Base-by-base conservation (phyloP, 1,140 invertebrate genomes). In the Campodea augens region DNA sequence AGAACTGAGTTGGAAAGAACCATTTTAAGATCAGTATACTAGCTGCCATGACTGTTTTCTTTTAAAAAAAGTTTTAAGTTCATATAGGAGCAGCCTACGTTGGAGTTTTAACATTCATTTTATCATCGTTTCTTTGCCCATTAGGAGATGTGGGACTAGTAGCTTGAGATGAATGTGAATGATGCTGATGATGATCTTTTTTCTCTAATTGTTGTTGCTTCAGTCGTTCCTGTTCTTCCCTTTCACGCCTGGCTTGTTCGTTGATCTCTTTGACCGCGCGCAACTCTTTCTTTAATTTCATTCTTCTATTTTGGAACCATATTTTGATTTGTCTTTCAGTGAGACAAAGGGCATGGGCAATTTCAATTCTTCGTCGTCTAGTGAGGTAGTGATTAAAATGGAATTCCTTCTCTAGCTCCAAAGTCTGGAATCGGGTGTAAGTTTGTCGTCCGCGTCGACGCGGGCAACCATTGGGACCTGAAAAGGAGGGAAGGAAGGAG, bases 301-400 rank as follows among this genome's bases (percentile, higher is more conserved):
- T 97, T 57, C 91, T 74, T 45, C 91, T 72, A 65, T 95, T 95
- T 64, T 95, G 89, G 66, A 93, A 93, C 89, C 89, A 93, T 58
- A 93, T 93, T 70, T 93, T 93, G 57, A 93, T 93, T 67, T 96
- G 91, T 51, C 91, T 72, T 66, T 96, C 91, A 46, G 90, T 95
- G 40, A 96, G 73, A 62, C 90, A 93, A 12, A 96, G 74, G 25
- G 89, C 88, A 64, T 95, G 90, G 7, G 90, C 90, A 53, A 97
- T 93, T 66, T 96, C 91, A 69, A 97, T 95, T 66, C 91, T 75
- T 60, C 91, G 76, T 61, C 90, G 74, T 58, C 90, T 73, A 52
- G 91, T 96, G 60, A 96, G 72, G 67, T 97, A 97, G 57, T 93
- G 88, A 66, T 95, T 96, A 67, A 92, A 97, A 63, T 97, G 91